phyloP scores from a whole-genome alignment of 2,797 vertebrate genomes.

The Silurus lanzhouensis region DNA sequence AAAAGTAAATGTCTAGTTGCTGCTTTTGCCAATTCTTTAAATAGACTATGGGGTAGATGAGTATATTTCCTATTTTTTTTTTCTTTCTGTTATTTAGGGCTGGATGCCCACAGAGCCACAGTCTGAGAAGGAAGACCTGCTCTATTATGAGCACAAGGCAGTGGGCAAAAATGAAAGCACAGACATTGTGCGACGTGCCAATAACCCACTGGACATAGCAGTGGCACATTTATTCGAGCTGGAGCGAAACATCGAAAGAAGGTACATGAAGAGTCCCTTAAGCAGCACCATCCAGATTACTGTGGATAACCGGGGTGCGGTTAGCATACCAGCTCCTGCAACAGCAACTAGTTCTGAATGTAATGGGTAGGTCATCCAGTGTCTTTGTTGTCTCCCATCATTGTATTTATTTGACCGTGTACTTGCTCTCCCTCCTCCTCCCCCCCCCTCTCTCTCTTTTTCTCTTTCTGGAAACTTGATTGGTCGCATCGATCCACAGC shows the following conservation, averaged over 20 bases:
- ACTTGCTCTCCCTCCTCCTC: background rate
- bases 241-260: conserved; percentile 91
- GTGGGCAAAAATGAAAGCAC: conserved; percentile 72
- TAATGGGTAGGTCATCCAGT: conserved; percentile 90
- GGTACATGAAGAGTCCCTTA: conserved; percentile 94
- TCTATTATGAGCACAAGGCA: conserved; percentile 88
- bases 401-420: background rate
- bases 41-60: background rate
- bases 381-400: conserved; percentile 73
- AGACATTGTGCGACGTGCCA: conserved; percentile 77
- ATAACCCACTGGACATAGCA: conserved; percentile 93
- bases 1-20: conserved; percentile 77
- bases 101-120: conserved; percentile 85
- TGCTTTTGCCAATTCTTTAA: background rate
- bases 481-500: background rate
- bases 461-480: background rate
- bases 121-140: conserved; percentile 86
- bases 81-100: conserved; percentile 69
- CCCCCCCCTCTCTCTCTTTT: conserved; percentile 10
- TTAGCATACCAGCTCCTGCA: conserved; percentile 91
- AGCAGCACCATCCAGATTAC: conserved; percentile 93
- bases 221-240: conserved; percentile 87
- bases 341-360: conserved; percentile 88
- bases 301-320: conserved; percentile 93
- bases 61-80: conserved; percentile 14